Evolutionary conservation across 1,140 invertebrate species (phyloP), one percentile per base, ranked within the genome.

Genomic region (Theocolax elegans): DNA sequence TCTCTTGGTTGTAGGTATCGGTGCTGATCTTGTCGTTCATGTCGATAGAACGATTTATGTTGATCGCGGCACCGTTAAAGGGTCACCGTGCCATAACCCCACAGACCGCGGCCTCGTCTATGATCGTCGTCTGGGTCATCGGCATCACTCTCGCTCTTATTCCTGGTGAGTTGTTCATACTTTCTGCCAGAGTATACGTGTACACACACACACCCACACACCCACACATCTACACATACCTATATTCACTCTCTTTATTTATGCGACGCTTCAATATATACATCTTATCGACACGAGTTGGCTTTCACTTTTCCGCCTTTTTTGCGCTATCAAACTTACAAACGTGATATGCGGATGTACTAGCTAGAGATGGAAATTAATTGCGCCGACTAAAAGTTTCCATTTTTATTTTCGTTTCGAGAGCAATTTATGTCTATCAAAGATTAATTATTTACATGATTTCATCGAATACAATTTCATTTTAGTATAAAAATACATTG

Each of bases 1-100:
- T 54, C 29, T 38, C 31, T 54, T 54, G 1, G 10, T 35, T 42
- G 2, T 80, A 91, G 87, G 89, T 90, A 59, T 94, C 92, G 0
- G 89, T 95, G 71, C 80, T 94, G 13, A 92, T 94, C 46, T 77
- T 95, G 72, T 89, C 91, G 0, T 91, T 93, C 72, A 92, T 95
- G 87, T 93, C 93, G 1, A 77, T 94, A 53, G 93, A 94, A 72
- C 86, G 93, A 69, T 92, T 91, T 75, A 81, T 94, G 49, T 81
- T 91, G 29, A 93, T 95, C 62, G 89, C 88, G 13, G 89, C 89
- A 75, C 91, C 92, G 3, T 87, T 93, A 67, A 89, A 88, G 35
- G 87, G 87, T 23, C 87, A 89, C 67, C 86, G 86, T 27, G 82
- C 84, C 29, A 84, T 93, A 46, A 90, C 87, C 31, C 77, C 85